phyloP scores from a whole-genome alignment of 2,888 invertebrate genomes.

The Pachliopta kotzebuea region DNA sequence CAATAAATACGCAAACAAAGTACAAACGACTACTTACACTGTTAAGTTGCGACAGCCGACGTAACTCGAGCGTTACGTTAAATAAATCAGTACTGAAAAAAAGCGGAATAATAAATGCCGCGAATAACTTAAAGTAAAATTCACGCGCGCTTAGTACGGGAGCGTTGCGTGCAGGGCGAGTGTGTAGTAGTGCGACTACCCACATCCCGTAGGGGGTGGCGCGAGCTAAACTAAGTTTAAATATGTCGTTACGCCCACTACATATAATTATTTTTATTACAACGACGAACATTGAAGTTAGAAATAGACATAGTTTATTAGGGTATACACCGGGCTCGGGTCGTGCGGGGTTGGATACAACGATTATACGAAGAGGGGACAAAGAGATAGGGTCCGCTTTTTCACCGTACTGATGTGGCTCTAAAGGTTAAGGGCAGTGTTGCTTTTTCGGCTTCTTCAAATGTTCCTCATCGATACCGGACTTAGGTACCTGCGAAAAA shows the following conservation, averaged over 20 bases:
- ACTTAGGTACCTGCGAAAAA: constrained; percentile 58
- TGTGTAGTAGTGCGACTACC: constrained; percentile 27
- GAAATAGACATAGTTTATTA: constrained; percentile 25
- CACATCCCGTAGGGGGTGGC: constrained; percentile 14
- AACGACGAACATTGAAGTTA: constrained; percentile 28
- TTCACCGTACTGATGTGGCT: constrained; percentile 70
- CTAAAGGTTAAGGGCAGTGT: constrained; percentile 85
- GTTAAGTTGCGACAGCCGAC: constrained; percentile 44
- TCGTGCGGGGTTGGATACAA: constrained; percentile 44
- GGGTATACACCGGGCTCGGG: constrained; percentile 33
- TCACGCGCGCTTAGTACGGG: constrained; percentile 51
- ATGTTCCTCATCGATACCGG: constrained; percentile 88
- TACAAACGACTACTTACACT: constrained; percentile 38
- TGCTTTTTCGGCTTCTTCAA: constrained; percentile 89
- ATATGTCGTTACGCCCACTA: constrained; percentile 30
- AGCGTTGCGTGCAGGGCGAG: constrained; percentile 39
- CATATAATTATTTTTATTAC: constrained; percentile 27
- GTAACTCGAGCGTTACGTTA: constrained; percentile 34
- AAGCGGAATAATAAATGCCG: constrained; percentile 55
- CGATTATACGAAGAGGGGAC: constrained; percentile 38
- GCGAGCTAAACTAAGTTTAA: constrained; percentile 24
- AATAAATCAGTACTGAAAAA: constrained; percentile 65
- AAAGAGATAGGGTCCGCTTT: constrained; percentile 51
- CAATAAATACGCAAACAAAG: constrained; percentile 50
- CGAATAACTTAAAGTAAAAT: constrained; percentile 42